Percentiles rank a stretch among this genome's conserved stretches.
These are phyloP conservation scores for Erebia epiphron DNA, from an alignment of 2,888 invertebrate species.

Conservation along the genomic window DNA sequence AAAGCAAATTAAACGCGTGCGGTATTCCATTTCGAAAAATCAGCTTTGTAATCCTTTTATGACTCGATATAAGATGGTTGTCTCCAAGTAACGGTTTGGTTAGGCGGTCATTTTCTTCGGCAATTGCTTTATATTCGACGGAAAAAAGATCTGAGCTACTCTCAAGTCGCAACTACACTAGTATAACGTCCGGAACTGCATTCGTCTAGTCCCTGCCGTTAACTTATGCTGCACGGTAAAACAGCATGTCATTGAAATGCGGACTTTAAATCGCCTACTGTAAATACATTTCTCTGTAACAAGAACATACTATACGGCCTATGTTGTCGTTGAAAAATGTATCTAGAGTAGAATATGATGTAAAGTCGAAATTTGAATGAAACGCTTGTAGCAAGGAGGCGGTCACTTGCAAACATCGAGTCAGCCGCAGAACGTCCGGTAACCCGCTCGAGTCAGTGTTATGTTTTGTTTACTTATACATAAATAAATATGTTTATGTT, in stretches of 20 bases:
- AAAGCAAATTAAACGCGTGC: no score
- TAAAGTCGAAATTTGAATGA: not conserved
- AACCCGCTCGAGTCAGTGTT: slow-evolving; percentile 8
- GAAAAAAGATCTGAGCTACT: not conserved
- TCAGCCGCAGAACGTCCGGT: not conserved
- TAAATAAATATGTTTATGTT: slow-evolving; percentile 10
- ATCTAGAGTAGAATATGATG: not conserved
- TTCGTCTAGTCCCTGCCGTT: not conserved
- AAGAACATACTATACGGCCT: not conserved
- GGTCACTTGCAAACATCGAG: not conserved
- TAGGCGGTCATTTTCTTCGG: no score
- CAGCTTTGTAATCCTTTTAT: no score
- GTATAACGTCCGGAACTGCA: not conserved
- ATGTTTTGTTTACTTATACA: slow-evolving; percentile 10
- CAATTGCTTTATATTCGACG: no score
- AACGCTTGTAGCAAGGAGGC: not conserved
- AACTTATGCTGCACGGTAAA: not conserved
- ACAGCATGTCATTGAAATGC: slow-evolving; percentile 1
- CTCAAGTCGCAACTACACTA: not conserved
- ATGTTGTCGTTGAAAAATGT: not conserved
- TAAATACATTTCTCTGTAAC: not conserved
- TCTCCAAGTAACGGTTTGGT: no score
- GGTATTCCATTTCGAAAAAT: no score
- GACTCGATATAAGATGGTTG: no score
- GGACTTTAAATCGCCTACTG: not conserved